phyloP scores from a whole-genome alignment of 2,888 invertebrate species.

The Acrocera orbiculus region DNA sequence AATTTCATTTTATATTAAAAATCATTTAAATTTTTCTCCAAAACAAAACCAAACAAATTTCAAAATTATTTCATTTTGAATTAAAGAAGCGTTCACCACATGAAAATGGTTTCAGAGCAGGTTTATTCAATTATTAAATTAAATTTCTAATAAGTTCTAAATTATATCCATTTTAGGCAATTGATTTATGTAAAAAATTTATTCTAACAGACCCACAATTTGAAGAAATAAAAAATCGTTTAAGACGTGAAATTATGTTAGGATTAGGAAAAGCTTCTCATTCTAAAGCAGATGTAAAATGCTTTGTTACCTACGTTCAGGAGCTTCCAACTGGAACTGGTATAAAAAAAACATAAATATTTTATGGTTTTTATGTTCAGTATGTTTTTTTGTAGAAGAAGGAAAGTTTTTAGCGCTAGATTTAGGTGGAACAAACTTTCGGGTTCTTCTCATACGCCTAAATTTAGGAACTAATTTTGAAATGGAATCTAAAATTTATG shows the following conservation, averaged over 20 bases:
- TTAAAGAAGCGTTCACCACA: no score
- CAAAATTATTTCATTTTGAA: no score
- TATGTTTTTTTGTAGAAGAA: no score
- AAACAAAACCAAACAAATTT: no score
- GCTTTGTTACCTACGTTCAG: slow-evolving; percentile 90
- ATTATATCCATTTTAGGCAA: no score
- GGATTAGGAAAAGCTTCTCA: slow-evolving; percentile 69
- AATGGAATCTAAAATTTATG: slow-evolving; percentile 95
- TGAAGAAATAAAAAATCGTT: slow-evolving; percentile 52
- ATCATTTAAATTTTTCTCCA: no score
- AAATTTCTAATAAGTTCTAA: no score
- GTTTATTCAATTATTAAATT: no score
- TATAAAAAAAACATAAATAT: no score
- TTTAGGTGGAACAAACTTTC: slow-evolving; percentile 95
- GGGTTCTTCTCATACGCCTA: slow-evolving; percentile 81
- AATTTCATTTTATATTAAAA: no score
- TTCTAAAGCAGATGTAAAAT: slow-evolving; percentile 66
- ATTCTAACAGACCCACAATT: slow-evolving; percentile 64
- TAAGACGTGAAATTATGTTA: slow-evolving; percentile 57
- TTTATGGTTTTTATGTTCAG: no score
- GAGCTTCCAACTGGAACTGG: slow-evolving; percentile 87
- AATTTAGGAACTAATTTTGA: slow-evolving; percentile 65
- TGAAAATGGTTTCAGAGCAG: no score
- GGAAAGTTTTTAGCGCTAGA: slow-evolving; percentile 94
- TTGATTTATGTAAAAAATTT: slow-evolving; percentile 68